Conservation (phyloP, 2,797 vertebrate species). For the Florisuga fusca region DNA sequence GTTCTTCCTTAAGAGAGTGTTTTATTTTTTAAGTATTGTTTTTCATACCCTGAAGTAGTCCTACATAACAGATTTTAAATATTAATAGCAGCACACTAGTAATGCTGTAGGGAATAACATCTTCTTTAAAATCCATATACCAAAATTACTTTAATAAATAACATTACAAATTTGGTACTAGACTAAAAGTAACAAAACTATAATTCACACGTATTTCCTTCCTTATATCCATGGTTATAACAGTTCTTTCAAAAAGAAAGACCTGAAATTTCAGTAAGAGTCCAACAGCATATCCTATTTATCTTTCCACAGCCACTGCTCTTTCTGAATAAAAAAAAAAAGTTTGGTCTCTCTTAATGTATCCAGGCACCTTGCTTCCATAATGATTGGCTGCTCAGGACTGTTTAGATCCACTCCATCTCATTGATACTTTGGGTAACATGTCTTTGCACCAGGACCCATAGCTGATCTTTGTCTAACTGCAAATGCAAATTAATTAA, state of each 20-base stretch:
- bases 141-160: background rate
- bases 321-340: background rate
- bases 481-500: background rate
- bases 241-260: background rate
- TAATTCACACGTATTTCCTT: background rate
- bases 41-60: background rate
- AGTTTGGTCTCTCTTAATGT: background rate
- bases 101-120: background rate
- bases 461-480: background rate
- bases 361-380: background rate
- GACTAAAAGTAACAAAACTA: background rate
- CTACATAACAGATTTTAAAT: background rate
- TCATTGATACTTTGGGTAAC: background rate
- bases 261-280: background rate
- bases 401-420: background rate
- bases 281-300: background rate
- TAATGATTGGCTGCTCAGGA: background rate
- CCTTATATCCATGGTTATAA: background rate
- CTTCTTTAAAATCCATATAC: background rate
- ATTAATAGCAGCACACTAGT: background rate
- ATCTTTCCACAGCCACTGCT: background rate
- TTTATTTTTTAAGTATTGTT: background rate
- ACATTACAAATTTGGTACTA: background rate
- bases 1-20: background rate
- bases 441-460: background rate